Conservation (phyloP, 2,113 vertebrate genomes). For the Megalops atlanticus region DNA sequence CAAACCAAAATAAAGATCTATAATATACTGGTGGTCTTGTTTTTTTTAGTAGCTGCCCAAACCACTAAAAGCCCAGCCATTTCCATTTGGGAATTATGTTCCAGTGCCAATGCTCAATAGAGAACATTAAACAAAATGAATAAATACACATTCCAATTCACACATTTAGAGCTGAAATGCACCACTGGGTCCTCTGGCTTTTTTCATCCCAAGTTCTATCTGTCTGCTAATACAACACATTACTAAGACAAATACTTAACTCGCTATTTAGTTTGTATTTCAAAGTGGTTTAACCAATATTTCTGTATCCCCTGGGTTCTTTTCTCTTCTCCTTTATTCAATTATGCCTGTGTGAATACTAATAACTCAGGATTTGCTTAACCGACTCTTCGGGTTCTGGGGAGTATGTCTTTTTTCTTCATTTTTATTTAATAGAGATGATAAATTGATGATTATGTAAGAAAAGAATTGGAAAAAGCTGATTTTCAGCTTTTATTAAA, state of each 20-base stretch:
- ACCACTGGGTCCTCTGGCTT: conserved; percentile 1
- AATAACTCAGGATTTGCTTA: conserved; percentile 19
- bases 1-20: conserved; percentile 45
- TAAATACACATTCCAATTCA: not conserved
- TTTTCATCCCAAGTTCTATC: not conserved
- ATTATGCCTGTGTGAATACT: conserved; percentile 20
- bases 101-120: not conserved
- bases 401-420: not conserved
- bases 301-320: conserved; percentile 8
- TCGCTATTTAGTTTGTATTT: conserved; percentile 11
- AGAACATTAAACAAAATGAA: conserved; percentile 10
- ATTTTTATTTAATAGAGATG: not conserved
- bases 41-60: not conserved
- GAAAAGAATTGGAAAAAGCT: not conserved
- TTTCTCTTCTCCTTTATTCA: conserved; percentile 18
- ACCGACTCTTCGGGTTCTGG: not conserved
- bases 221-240: not conserved
- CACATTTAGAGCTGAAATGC: not conserved
- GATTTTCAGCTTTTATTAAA: not conserved
- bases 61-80: not conserved
- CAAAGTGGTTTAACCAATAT: conserved; percentile 9
- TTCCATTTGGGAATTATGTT: conserved; percentile 3
- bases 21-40: not conserved
- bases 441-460: not conserved
- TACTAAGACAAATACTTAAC: conserved; percentile 1